Base-by-base conservation (phyloP, 2,888 invertebrate genomes). In the Dryobotodes eremita region DNA sequence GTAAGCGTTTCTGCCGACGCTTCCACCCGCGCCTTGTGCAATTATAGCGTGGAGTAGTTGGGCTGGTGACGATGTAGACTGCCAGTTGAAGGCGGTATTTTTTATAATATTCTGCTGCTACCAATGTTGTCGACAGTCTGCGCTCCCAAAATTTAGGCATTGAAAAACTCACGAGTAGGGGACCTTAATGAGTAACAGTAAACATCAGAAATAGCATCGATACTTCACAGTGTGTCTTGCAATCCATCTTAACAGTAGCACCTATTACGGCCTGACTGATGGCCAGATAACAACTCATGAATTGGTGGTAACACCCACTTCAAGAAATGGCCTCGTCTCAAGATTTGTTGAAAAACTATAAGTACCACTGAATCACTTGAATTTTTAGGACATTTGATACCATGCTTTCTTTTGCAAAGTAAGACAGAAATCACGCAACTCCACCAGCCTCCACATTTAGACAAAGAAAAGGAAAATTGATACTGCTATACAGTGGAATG, bases 11-110 rank as follows among this genome's bases (percentile, higher is more conserved):
- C 93, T 91, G 92, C 91, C 90, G 92, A 90, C 93, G 95, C 92
- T 92, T 91, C 93, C 94, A 92, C 92, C 95, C 94, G 92, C 94
- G 95, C 95, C 95, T 95, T 95, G 92, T 94, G 94, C 94, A 95
- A 95, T 96, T 96, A 96, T 96, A 92, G 91, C 83, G 91, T 91
- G 87, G 93, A 94, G 95, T 93, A 94, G 94, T 93, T 92, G 86
- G 74, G 79, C 42, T 69, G 23, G 5, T 10, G 17, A 0, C 0
- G 73, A 80, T 50, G 66, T 65, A 59, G 0, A 36, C 36, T 64
- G 50, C 0, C 0, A 10, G 17, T 0, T 42, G 89, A 92, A 94
- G 80, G 90, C 23, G 94, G 90, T 74, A 64, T 0, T 48, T 46
- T 48, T n/a, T 31, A 42, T 26, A 2, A 13, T 8, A 23, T 8